Conservation (phyloP, 2,797 vertebrate genomes). For the Danio tinwini region DNA sequence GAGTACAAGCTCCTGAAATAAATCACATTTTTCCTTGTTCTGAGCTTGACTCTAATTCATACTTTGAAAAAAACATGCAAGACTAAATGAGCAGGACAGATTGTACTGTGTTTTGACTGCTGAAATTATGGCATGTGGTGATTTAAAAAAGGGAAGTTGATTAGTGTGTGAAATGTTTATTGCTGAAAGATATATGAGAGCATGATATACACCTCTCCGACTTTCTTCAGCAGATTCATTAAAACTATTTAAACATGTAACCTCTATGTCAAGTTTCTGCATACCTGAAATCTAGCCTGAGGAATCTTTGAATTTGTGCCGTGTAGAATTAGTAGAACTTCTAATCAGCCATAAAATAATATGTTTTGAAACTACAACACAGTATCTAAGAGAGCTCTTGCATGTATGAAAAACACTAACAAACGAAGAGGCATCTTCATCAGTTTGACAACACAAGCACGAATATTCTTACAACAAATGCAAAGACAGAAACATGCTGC, state of each 20-base stretch:
- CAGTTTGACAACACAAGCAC: no score
- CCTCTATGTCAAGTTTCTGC: neutral
- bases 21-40: neutral
- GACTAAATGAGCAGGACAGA: neutral
- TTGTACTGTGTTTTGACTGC: slow-evolving; percentile 1
- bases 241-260: neutral
- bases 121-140: neutral
- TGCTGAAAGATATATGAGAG: neutral
- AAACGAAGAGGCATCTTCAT: no score
- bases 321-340: neutral
- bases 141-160: slow-evolving; percentile 6
- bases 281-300: neutral
- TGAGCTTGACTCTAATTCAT: neutral
- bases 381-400: neutral
- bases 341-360: neutral
- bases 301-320: neutral
- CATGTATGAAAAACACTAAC: no score
- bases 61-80: neutral
- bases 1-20: slow-evolving; percentile 6
- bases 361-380: neutral
- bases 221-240: neutral
- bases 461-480: no score
- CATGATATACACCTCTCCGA: neutral
- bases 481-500: no score
- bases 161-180: neutral